Evolutionary conservation across 2,888 invertebrate species (phyloP), one percentile per base, ranked within the genome.

Genomic region (Drosophila phalerata): DNA sequence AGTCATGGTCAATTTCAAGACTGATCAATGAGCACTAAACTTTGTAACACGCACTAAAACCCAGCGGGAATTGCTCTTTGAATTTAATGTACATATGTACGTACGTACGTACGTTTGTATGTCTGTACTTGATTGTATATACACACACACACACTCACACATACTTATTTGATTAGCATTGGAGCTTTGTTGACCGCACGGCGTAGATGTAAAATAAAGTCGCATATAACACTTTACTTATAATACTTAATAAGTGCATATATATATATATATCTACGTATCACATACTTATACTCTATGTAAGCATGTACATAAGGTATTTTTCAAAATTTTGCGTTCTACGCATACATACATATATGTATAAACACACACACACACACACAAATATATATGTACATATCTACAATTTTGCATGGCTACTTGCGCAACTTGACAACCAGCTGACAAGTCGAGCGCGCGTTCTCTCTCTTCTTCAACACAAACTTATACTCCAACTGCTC

Each of bases 341-440:
- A 42, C 28, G 38, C 55, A 55, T 30, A 55, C 55, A 55, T 30
- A 55, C 42, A 55, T 17, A 40, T 10, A 30, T 25, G 28, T 10
- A 38, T 5, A 34, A 10, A 15, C 53, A 28, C 17, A 25, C 13
- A 22, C 43, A 11, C 22, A 28, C 5, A 17, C 22, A 22, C 8
- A 40, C 30, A 30, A 10, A 30, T 10, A 9, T 30, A 49, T 8
- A 32, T 37, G 38, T 28, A 57, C 25, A 11, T 13, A 49, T 43
- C 52, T 43, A 68, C 47, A 64, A 73, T 74, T 77, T 68, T 71
- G 76, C 79, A 69, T 79, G 75, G 70, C 77, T 70, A 77, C 85
- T 83, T 83, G 82, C 83, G 85, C 82, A 83, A 83, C 88, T 85
- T 77, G 79, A 73, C 79, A 79, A 85, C 69, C 73, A 82, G 76